Conservation (phyloP, 2,888 invertebrate genomes). For the Netelia virgata region DNA sequence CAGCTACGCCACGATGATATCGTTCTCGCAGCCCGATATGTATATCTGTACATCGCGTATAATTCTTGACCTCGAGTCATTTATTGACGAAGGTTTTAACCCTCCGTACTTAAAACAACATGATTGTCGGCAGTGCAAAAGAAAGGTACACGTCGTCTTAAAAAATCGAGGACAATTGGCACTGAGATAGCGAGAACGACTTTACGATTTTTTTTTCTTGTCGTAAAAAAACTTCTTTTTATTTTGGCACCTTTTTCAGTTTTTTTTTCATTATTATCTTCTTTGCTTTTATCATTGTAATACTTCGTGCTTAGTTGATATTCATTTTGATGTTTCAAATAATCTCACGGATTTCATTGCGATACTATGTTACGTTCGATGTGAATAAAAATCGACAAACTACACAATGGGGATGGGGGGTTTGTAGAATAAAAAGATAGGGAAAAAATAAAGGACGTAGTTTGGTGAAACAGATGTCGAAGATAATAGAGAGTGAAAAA, state of each 20-base stretch:
- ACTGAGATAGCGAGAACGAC: not conserved
- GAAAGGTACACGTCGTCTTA: not conserved
- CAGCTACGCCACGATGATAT: not conserved
- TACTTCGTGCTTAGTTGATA: too few relatives aligned
- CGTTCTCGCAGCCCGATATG: not conserved
- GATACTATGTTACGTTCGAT: not conserved
- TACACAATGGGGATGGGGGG: not conserved
- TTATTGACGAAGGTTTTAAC: not conserved
- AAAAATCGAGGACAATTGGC: not conserved
- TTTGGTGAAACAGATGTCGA: not conserved
- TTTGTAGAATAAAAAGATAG: too few relatives aligned
- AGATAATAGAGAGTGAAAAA: constrained; percentile 1
- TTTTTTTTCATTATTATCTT: too few relatives aligned
- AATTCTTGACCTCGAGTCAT: not conserved
- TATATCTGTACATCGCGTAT: not conserved
- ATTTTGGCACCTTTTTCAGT: too few relatives aligned
- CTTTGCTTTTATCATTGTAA: too few relatives aligned
- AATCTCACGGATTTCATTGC: not conserved
- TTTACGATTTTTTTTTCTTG: too few relatives aligned
- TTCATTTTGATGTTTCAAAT: too few relatives aligned
- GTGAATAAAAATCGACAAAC: not conserved
- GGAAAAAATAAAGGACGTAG: not conserved
- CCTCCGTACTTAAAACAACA: not conserved
- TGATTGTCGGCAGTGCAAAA: not conserved
- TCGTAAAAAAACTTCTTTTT: too few relatives aligned